phyloP scores from a whole-genome alignment of 2,113 vertebrate species.

The Labeo rohita region DNA sequence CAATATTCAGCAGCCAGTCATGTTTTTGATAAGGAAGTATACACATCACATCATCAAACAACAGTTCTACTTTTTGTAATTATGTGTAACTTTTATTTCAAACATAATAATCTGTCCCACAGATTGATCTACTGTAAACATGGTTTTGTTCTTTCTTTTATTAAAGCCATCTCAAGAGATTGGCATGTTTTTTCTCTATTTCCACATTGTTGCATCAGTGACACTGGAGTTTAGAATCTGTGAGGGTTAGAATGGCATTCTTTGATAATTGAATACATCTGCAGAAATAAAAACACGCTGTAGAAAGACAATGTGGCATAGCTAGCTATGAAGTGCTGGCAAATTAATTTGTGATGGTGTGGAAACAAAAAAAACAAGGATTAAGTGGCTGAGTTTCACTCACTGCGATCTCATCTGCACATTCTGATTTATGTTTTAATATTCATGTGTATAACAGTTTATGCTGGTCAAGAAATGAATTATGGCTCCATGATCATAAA shows the following conservation, averaged over 20 bases:
- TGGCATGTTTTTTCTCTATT: background rate
- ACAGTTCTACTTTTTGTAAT: background rate
- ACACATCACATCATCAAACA: background rate
- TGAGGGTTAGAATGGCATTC: background rate
- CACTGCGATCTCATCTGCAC: background rate
- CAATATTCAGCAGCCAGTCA: background rate
- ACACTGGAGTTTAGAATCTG: background rate
- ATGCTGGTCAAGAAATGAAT: background rate
- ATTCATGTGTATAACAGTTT: background rate
- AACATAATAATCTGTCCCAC: background rate
- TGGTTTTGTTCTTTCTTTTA: background rate
- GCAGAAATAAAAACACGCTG: background rate
- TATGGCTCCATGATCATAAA: background rate
- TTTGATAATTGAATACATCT: slow-evolving; percentile 22
- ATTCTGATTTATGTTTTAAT: background rate
- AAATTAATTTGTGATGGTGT: background rate
- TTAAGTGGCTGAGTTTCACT: background rate
- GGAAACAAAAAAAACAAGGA: background rate
- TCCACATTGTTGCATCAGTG: background rate
- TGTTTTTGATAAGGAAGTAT: background rate
- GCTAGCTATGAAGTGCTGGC: background rate
- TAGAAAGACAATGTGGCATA: background rate
- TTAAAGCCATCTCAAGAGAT: background rate
- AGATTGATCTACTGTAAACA: background rate
- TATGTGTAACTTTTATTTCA: background rate